Conservation (phyloP, 2,113 vertebrate species). For the Cheirogaleus medius region DNA sequence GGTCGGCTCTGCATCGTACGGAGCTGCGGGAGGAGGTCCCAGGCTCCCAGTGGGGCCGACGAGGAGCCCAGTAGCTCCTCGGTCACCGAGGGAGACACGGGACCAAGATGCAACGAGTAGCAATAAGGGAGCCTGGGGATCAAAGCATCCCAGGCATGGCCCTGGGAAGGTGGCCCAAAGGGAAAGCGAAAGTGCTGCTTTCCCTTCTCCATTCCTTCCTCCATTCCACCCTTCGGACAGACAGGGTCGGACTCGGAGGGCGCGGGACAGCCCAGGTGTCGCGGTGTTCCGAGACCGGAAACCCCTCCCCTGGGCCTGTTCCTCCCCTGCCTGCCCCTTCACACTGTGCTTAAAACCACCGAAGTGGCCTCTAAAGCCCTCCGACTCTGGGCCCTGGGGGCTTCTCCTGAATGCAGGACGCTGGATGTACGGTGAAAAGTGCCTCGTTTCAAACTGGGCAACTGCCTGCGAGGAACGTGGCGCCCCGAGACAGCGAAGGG, state of each 20-base stretch:
- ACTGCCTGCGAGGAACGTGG: not conserved
- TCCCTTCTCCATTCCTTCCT: not conserved
- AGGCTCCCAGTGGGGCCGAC: accelerated
- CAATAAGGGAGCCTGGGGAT: not conserved
- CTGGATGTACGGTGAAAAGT: not conserved
- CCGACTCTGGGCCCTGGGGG: no score
- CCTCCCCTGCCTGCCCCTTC: not conserved
- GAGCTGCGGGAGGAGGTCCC: not conserved
- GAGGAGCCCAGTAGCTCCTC: not conserved
- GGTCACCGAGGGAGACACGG: accelerated
- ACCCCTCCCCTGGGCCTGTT: not conserved
- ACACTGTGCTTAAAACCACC: not conserved
- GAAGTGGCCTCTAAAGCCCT: not conserved
- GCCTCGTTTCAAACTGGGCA: not conserved
- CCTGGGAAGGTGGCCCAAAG: not conserved
- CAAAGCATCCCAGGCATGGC: not conserved
- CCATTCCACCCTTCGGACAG: no score
- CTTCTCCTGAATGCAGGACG: not conserved
- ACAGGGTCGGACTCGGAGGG: accelerated
- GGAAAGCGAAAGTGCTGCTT: not conserved
- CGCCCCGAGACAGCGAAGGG: not conserved
- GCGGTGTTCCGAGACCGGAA: not conserved
- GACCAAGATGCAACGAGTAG: accelerated
- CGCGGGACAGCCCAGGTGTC: accelerated
- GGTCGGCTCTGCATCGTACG: accelerated